Percentiles rank a stretch among this genome's conserved stretches.
Conservation (phyloP, 2,888 invertebrate genomes). For the Lordiphosa andalusiaca region DNA sequence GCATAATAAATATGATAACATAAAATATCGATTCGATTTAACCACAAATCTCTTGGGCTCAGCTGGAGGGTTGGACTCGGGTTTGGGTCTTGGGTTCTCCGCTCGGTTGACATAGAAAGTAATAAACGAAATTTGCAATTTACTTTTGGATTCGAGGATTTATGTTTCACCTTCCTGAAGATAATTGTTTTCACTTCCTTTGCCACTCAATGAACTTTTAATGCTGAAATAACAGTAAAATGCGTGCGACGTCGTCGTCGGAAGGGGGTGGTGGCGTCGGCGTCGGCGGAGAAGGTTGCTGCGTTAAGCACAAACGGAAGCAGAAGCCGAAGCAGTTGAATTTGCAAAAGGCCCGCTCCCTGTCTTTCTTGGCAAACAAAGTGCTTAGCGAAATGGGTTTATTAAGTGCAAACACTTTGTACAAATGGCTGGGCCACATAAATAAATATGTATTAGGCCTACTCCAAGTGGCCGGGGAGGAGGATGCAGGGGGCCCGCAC, state of each 20-base stretch:
- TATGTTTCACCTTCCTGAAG: conserved; percentile 77
- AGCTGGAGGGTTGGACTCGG: conserved; percentile 1
- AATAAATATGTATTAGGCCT: conserved; percentile 49
- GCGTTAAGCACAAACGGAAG: conserved; percentile 55
- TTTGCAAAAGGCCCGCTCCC: conserved; percentile 39
- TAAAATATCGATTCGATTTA: conserved; percentile 77
- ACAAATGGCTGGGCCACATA: conserved; percentile 57
- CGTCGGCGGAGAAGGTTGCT: too few relatives aligned
- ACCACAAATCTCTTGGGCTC: conserved; percentile 54
- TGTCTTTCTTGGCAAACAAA: conserved; percentile 28
- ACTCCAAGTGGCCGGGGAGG: too few relatives aligned
- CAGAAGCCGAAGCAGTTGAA: conserved; percentile 58
- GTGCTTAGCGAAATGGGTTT: conserved; percentile 70
- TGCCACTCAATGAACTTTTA: conserved; percentile 72
- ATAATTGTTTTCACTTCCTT: conserved; percentile 77
- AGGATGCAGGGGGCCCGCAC: too few relatives aligned
- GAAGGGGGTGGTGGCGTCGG: background rate
- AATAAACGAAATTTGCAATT: conserved; percentile 76
- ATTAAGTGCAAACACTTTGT: conserved; percentile 71
- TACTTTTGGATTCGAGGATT: conserved; percentile 73
- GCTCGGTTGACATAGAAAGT: conserved; percentile 52
- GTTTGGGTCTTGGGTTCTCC: conserved; percentile 2
- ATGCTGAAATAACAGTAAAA: conserved; percentile 72
- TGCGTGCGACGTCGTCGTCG: conserved; percentile 33
- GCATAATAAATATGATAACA: conserved; percentile 76